Evolutionary conservation across 2,113 vertebrate species (phyloP).

Genomic region (Caranx ignobilis): DNA sequence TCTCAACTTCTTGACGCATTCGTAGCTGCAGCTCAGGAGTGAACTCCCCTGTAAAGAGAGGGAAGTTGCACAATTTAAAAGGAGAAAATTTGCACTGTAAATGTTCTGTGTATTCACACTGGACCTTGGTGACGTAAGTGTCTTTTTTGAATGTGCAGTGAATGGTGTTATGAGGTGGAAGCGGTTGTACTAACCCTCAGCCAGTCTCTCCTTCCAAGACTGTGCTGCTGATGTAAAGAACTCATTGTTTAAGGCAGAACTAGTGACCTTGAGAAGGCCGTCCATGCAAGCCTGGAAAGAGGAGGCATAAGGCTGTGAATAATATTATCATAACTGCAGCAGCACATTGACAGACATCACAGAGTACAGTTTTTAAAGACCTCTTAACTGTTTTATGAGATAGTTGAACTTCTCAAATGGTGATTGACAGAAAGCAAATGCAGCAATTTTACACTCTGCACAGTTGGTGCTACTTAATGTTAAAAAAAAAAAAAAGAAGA

Average conservation of each 20-base stretch:
- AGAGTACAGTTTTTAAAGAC: neutral
- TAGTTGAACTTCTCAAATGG: neutral
- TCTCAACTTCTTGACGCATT: constrained; percentile 96
- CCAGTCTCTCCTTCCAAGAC: constrained; percentile 95
- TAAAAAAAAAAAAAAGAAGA: constrained; percentile 4
- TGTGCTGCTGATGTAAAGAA: constrained; percentile 99
- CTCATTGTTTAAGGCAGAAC: constrained; percentile 97
- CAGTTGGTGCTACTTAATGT: neutral
- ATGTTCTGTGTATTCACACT: neutral
- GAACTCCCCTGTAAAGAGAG: constrained; percentile 89
- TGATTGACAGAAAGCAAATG: neutral
- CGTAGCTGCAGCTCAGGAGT: constrained; percentile 97
- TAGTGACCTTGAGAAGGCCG: constrained; percentile 91
- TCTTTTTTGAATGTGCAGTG: constrained; percentile 5
- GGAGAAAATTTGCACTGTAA: neutral
- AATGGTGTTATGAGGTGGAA: constrained; percentile 18
- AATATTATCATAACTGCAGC: constrained; percentile 21
- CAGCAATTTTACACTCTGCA: neutral
- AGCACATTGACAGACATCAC: neutral
- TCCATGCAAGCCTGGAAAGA: constrained; percentile 89
- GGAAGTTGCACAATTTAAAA: neutral
- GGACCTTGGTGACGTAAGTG: constrained; percentile 18
- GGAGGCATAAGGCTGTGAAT: constrained; percentile 40
- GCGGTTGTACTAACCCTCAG: constrained; percentile 88
- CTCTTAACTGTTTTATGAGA: neutral